These are phyloP conservation scores for Theretra japonica DNA, from an alignment of 2,888 invertebrate genomes.

Conservation along the genomic window DNA sequence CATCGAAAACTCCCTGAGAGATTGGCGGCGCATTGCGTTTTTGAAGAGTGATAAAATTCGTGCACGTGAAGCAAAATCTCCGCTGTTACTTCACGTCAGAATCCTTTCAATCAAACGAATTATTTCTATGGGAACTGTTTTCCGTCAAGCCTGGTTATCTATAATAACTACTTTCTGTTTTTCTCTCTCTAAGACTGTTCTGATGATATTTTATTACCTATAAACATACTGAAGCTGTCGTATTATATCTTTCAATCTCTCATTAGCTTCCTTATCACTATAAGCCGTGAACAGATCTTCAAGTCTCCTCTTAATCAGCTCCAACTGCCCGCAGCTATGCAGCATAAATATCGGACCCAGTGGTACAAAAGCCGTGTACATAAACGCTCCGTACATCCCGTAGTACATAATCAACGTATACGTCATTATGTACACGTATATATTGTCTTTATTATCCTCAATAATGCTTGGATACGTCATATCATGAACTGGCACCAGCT, in stretches of 20 bases:
- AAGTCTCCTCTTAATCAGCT: constrained; percentile 49
- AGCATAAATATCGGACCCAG: constrained; percentile 61
- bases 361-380: constrained; percentile 55
- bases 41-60: too few species aligned
- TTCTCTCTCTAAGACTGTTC: neutral
- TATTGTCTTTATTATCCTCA: constrained; percentile 46
- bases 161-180: too few species aligned
- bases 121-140: too few species aligned
- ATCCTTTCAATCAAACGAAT: too few species aligned
- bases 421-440: constrained; percentile 37
- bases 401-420: constrained; percentile 36
- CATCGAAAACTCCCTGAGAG: too few species aligned
- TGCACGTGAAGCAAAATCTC: too few species aligned
- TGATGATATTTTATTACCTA: constrained; percentile 40
- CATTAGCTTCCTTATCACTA: constrained; percentile 38
- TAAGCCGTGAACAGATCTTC: constrained; percentile 46
- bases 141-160: too few species aligned
- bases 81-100: too few species aligned
- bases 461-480: constrained; percentile 48
- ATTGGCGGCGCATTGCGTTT: too few species aligned
- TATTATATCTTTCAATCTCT: constrained; percentile 48
- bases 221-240: constrained; percentile 50
- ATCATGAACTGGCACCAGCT: constrained; percentile 47
- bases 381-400: constrained; percentile 40
- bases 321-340: constrained; percentile 63